Base-by-base conservation (phyloP, 2,888 invertebrate species). In the Acanthopleura granulata region DNA sequence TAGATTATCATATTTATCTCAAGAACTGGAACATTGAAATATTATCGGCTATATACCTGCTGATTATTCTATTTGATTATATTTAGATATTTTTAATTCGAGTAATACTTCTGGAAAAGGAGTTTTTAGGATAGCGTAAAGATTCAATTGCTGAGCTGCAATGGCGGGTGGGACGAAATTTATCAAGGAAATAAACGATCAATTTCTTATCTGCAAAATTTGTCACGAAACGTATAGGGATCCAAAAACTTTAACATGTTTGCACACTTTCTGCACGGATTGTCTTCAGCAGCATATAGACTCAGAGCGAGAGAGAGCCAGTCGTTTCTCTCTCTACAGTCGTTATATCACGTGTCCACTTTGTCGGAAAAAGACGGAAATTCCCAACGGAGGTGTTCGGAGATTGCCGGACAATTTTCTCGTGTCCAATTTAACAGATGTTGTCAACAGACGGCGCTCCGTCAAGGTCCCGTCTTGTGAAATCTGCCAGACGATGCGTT, bases 351-450 rank as follows among this genome's bases (percentile, higher is more conserved):
- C 86, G 1, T 90, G 90, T 79, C 90, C 90, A 12, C 77, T 89
- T 25, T 90, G 90, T 79, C 85, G 89, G 27, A 86, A 85, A 76
- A 86, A 86, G 79, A 90, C 89, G 0, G 88, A 89, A 27, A 80
- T 90, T 16, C 90, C 90, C 1, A 81, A 84, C 12, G 90, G 90
- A 11, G 89, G 90, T 12, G 83, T 90, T 11, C 79, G 85, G 61
- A 82, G 87, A 50, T 83, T 90, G 25, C 90, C 87, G 49, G 90
- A 90, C 77, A 90, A 90, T 80, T 89, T 89, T 78, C 83, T 90
- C 27, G 84, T 90, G 51, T 85, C 88, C 50, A 90, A 87, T 78
- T 81, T 90, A 22, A 88, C 85, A 18, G 88, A 89, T 62, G 86
- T 88, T 69, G 78, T 87, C n/a, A 82, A 85, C 77, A 80, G 83